A percentile compares a stretch with the other conserved stretches of the same genome.
These are phyloP conservation scores for Labeo calbasu DNA, from an alignment of 2,797 vertebrate genomes.

Conservation along the genomic window DNA sequence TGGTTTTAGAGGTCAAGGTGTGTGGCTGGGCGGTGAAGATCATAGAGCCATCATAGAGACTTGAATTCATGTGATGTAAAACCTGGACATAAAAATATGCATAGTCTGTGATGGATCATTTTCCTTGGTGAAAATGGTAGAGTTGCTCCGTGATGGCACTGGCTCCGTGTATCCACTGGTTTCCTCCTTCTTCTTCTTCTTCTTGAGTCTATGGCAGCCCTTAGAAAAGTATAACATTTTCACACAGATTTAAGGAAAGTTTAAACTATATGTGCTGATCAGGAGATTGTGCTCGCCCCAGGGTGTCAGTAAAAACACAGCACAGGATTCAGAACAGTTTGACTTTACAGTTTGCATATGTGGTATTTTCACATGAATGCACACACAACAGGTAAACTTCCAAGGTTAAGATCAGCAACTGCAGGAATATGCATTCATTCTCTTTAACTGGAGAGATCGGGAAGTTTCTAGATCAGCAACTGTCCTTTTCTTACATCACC, in stretches of 20 bases:
- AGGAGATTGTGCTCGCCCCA: not conserved
- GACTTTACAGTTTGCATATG: not conserved
- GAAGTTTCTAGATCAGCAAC: not conserved
- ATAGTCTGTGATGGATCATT: too few relatives aligned
- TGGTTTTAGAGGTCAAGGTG: not conserved
- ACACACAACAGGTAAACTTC: not conserved
- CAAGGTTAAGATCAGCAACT: not conserved
- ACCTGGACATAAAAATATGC: too few relatives aligned
- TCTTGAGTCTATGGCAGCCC: too few relatives aligned
- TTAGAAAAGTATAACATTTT: too few relatives aligned
- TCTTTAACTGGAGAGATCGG: not conserved
- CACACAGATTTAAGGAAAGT: too few relatives aligned
- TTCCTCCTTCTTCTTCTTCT: too few relatives aligned
- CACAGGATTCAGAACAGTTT: not conserved
- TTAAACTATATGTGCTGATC: not conserved
- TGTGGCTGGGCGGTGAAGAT: not conserved
- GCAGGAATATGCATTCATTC: not conserved
- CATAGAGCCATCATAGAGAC: too few relatives aligned
- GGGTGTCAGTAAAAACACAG: not conserved
- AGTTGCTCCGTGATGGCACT: too few relatives aligned
- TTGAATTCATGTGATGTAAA: too few relatives aligned
- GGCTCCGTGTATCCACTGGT: too few relatives aligned
- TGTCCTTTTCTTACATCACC: not conserved
- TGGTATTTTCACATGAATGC: not conserved
- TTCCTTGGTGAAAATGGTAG: too few relatives aligned